A percentile compares a stretch with the other conserved stretches of the same genome.
Evolutionary conservation across 2,797 vertebrate species (phyloP).

Genomic region (Hylomyscus alleni): DNA sequence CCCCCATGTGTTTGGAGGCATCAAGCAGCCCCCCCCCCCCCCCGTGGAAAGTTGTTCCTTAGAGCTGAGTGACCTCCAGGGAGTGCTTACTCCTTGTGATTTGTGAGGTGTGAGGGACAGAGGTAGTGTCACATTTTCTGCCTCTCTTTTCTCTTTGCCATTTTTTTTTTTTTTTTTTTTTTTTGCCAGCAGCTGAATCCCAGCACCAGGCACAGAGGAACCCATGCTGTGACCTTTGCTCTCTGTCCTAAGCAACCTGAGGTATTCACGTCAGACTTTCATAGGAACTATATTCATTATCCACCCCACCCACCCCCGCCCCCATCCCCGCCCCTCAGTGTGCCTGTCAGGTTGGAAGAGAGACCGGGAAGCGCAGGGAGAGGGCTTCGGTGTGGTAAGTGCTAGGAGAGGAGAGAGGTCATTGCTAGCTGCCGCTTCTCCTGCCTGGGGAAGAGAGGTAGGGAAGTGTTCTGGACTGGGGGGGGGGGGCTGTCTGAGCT

Average conservation of each 20-base stretch:
- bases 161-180: no score
- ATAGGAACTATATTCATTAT: neutral
- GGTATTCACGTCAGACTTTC: neutral
- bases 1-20: neutral
- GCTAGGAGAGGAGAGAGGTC: neutral
- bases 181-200: neutral
- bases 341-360: neutral
- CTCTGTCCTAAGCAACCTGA: neutral
- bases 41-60: neutral
- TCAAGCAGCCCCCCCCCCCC: neutral
- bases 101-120: no score
- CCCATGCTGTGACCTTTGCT: neutral
- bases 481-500: neutral
- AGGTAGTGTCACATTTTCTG: neutral
- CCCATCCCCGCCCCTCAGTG: neutral
- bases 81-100: neutral
- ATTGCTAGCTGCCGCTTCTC: neutral
- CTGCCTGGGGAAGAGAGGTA: neutral
- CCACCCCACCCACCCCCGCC: no score
- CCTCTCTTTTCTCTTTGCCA: neutral
- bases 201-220: neutral
- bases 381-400: neutral
- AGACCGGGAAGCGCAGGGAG: neutral
- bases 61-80: neutral
- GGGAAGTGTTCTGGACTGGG: constrained; percentile 4